A percentile compares a stretch with the other conserved stretches of the same genome.
These are phyloP conservation scores for Drosophila ustulata DNA, from an alignment of 2,888 invertebrate genomes.

Conservation along the genomic window DNA sequence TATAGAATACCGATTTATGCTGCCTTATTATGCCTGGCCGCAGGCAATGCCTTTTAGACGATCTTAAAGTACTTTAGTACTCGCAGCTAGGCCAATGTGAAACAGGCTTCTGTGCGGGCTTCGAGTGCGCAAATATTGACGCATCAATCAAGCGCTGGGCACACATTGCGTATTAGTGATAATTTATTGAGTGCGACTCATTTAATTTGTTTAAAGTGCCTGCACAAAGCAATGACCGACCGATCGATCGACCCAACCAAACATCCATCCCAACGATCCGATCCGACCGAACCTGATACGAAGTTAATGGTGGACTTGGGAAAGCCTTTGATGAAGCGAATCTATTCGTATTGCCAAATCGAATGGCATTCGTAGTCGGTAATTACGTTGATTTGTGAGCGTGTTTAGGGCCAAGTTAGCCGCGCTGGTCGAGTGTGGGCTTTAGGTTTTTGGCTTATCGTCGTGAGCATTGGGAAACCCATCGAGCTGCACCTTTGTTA, in stretches of 20 bases:
- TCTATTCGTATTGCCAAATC: constrained; percentile 62
- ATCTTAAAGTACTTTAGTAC: constrained; percentile 11
- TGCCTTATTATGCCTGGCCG: not conserved
- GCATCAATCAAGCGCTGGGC: constrained; percentile 69
- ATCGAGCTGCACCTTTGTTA: constrained; percentile 45
- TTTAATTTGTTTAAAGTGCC: constrained; percentile 49
- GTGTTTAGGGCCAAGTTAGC: constrained; percentile 24
- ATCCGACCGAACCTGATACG: constrained; percentile 14
- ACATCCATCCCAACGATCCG: not conserved
- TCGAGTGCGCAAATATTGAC: constrained; percentile 77
- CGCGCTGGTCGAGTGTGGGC: constrained; percentile 1
- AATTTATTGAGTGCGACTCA: constrained; percentile 76
- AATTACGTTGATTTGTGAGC: constrained; percentile 49
- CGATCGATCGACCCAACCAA: constrained; percentile 2
- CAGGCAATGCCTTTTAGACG: constrained; percentile 7
- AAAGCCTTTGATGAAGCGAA: constrained; percentile 8
- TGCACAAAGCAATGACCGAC: constrained; percentile 32
- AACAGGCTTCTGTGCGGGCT: constrained; percentile 50
- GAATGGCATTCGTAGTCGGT: constrained; percentile 44
- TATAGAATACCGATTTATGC: constrained; percentile 24
- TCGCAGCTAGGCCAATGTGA: constrained; percentile 19
- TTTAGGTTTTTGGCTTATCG: constrained; percentile 4
- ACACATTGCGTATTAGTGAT: constrained; percentile 78
- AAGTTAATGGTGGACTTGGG: not conserved
- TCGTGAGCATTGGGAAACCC: constrained; percentile 38